These are phyloP conservation scores for Helobdella robusta DNA, from an alignment of 2,888 invertebrate genomes.

Conservation along the genomic window DNA sequence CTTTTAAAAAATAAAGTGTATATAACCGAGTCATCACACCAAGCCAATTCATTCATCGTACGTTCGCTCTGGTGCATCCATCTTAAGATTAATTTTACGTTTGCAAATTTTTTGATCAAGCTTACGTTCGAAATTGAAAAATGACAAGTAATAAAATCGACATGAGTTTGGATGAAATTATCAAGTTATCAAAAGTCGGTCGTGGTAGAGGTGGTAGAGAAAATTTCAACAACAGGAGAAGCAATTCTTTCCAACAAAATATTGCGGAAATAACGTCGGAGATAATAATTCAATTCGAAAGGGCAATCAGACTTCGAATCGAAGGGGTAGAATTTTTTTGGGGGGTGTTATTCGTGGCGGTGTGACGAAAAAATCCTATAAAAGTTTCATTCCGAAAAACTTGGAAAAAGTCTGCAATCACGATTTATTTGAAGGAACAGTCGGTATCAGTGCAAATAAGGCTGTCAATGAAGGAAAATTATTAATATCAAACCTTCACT, in stretches of 20 bases:
- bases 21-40: too few relatives aligned
- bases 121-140: too few relatives aligned
- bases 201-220: slow-evolving; percentile 53
- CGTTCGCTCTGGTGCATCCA: too few relatives aligned
- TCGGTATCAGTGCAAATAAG: slow-evolving; percentile 45
- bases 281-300: too few relatives aligned
- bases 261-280: not conserved
- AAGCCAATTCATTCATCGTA: too few relatives aligned
- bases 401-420: slow-evolving; percentile 83
- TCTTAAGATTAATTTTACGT: too few relatives aligned
- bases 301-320: slow-evolving; percentile 15
- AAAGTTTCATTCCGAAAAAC: slow-evolving; percentile 32
- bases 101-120: too few relatives aligned
- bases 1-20: too few relatives aligned
- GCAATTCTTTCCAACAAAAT: slow-evolving; percentile 9
- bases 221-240: not conserved
- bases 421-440: slow-evolving; percentile 74
- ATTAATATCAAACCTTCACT: slow-evolving; percentile 89
- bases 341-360: slow-evolving; percentile 41
- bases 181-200: slow-evolving; percentile 59
- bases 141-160: slow-evolving; percentile 67
- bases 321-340: slow-evolving; percentile 14
- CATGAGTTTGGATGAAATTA: slow-evolving; percentile 93
- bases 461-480: slow-evolving; percentile 59
- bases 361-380: slow-evolving; percentile 38